Percentiles rank a stretch among this genome's conserved stretches.
These are phyloP conservation scores for Agrotis exclamationis DNA, from an alignment of 2,888 invertebrate genomes.

Conservation along the genomic window DNA sequence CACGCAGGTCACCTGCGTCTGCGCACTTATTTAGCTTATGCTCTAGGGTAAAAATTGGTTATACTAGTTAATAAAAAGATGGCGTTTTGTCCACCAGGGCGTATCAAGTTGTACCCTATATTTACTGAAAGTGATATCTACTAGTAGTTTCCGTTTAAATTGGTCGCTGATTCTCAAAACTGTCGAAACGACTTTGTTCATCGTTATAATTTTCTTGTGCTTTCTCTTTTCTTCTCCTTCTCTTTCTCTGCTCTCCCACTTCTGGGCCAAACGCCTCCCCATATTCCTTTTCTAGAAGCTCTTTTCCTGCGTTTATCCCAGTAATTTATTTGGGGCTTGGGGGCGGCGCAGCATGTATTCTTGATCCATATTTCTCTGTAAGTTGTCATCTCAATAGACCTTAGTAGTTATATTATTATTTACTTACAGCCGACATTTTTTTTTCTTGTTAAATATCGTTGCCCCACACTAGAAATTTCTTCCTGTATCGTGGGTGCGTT, in stretches of 20 bases:
- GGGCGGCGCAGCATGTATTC: neutral
- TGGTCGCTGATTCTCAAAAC: neutral
- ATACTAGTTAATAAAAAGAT: too few relatives aligned
- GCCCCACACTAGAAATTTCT: too few relatives aligned
- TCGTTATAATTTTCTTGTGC: too few relatives aligned
- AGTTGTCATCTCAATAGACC: neutral
- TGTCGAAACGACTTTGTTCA: neutral
- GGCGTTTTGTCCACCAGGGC: too few relatives aligned
- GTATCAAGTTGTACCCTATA: neutral
- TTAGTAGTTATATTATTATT: neutral
- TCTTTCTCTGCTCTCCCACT: too few relatives aligned
- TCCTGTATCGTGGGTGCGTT: too few relatives aligned
- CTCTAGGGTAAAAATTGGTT: too few relatives aligned
- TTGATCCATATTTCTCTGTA: neutral
- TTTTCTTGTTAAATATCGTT: too few relatives aligned
- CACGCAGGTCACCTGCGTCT: neutral
- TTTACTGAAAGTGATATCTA: neutral
- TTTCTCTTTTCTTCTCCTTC: too few relatives aligned
- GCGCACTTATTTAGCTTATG: neutral
- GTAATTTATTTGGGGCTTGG: neutral
- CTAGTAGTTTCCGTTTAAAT: neutral
- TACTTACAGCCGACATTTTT: neutral
- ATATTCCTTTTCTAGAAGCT: too few relatives aligned
- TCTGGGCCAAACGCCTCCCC: too few relatives aligned
- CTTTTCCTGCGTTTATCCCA: neutral